phyloP scores from a whole-genome alignment of 2,888 invertebrate genomes.

The Heliconius cydno region DNA sequence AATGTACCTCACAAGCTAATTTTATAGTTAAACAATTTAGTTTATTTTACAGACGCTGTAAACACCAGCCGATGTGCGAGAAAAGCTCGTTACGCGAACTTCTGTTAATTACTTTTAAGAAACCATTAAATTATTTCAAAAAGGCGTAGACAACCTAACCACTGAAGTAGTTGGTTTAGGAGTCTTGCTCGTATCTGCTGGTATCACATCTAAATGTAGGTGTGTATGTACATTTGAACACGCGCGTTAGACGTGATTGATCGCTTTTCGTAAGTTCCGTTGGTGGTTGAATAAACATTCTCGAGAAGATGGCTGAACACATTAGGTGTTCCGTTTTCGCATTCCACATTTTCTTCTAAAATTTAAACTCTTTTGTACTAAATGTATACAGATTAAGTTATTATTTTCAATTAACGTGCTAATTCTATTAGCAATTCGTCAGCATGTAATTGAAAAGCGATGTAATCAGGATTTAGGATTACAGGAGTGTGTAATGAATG shows the following conservation, averaged over 20 bases:
- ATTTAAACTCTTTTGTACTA: slow-evolving; percentile 1
- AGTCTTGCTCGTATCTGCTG: slow-evolving; percentile 17
- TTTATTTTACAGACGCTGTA: slow-evolving; percentile 25
- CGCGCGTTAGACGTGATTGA: slow-evolving; percentile 44
- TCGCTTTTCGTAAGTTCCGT: slow-evolving; percentile 40
- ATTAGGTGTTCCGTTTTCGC: slow-evolving; percentile 32
- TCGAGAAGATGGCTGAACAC: slow-evolving; percentile 35
- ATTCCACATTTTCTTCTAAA: slow-evolving; percentile 31
- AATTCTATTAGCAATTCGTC: background rate
- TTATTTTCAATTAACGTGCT: background rate
- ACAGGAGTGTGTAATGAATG: too few species aligned
- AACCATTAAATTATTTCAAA: slow-evolving; percentile 23
- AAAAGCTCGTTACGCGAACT: slow-evolving; percentile 29
- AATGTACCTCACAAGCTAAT: slow-evolving; percentile 17
- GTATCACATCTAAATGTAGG: slow-evolving; percentile 26
- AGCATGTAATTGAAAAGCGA: background rate
- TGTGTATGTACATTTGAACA: slow-evolving; percentile 32
- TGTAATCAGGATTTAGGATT: too few species aligned
- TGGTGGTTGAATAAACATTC: slow-evolving; percentile 33
- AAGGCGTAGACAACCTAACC: slow-evolving; percentile 9
- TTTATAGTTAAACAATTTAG: slow-evolving; percentile 14
- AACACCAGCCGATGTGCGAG: slow-evolving; percentile 28
- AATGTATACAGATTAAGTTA: background rate
- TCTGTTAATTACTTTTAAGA: slow-evolving; percentile 35
- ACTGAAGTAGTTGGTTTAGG: background rate